phyloP scores from a whole-genome alignment of 2,113 vertebrate genomes.

The Pluvialis apricaria region DNA sequence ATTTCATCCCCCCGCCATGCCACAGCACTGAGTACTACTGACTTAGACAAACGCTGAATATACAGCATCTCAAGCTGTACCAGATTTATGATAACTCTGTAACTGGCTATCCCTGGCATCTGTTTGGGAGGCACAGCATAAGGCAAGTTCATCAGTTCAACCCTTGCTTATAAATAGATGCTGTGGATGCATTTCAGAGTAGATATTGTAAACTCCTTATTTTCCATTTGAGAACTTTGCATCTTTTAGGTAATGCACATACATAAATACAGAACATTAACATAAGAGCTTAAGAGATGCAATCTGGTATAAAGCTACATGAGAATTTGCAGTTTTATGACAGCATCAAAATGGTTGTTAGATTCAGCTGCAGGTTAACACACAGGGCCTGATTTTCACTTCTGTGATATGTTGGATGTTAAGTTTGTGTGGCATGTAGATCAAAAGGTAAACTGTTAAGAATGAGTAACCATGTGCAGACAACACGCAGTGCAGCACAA shows the following conservation, averaged over 20 bases:
- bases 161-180: not conserved
- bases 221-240: not conserved
- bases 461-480: not conserved
- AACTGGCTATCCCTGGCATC: not conserved
- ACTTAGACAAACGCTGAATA: not conserved
- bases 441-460: not conserved
- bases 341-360: not conserved
- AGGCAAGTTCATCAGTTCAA: slow-evolving; percentile 38
- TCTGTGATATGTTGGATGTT: not conserved
- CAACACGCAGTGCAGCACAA: not conserved
- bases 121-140: slow-evolving; percentile 18
- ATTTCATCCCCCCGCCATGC: accelerated
- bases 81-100: not conserved
- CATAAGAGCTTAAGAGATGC: not conserved
- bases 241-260: slow-evolving; percentile 18
- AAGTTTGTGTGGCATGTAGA: not conserved
- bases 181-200: slow-evolving; percentile 1
- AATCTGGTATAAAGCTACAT: not conserved
- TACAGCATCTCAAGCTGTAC: not conserved
- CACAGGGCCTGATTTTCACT: not conserved
- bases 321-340: not conserved
- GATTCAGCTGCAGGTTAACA: not conserved
- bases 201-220: not conserved
- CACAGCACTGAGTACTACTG: not conserved
- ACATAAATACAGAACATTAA: slow-evolving; percentile 2